phyloP scores from a whole-genome alignment of 92 coral and sea anemone species.

The Nematostella vectensis region DNA sequence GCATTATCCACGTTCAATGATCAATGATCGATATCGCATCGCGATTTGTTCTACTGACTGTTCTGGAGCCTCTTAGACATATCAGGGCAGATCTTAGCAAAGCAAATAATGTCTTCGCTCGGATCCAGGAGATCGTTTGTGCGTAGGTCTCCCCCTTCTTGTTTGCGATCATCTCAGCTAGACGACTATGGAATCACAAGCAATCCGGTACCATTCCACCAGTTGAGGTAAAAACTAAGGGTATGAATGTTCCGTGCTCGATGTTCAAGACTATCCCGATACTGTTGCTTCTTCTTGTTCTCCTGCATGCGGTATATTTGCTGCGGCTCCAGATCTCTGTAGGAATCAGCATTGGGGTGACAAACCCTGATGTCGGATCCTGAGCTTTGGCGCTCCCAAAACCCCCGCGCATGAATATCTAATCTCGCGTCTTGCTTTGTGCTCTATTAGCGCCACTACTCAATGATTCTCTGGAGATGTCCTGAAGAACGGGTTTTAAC shows the following conservation, averaged over 20 bases:
- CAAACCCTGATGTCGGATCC: slow-evolving; percentile 8
- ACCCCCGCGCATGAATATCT: slow-evolving; percentile 25
- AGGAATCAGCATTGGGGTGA: slow-evolving; percentile 11
- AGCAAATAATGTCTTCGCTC: slow-evolving; percentile 3
- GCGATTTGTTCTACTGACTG: too few relatives aligned
- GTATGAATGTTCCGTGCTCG: slow-evolving; percentile 20
- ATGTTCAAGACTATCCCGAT: slow-evolving; percentile 1
- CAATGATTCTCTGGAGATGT: slow-evolving; percentile 31
- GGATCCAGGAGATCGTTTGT: slow-evolving; percentile 5
- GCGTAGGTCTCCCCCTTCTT: slow-evolving; percentile 26
- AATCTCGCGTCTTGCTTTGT: slow-evolving; percentile 29
- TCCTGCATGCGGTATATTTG: slow-evolving; percentile 34
- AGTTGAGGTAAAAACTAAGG: slow-evolving; percentile 17
- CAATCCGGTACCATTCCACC: slow-evolving; percentile 34
- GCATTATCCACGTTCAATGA: too few relatives aligned
- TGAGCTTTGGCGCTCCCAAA: slow-evolving; percentile 29
- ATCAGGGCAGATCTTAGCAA: too few relatives aligned
- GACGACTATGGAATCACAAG: slow-evolving; percentile 19
- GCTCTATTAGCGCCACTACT: slow-evolving; percentile 35
- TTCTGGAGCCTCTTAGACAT: too few relatives aligned
- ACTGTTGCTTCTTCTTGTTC: slow-evolving; percentile 31
- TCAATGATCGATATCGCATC: too few relatives aligned
- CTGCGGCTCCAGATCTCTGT: slow-evolving; percentile 20
- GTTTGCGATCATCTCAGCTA: slow-evolving; percentile 15
- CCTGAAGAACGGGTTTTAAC: slow-evolving; percentile 19